Conservation (phyloP, 2,113 vertebrate species). For the Grammomys dolichurus region DNA sequence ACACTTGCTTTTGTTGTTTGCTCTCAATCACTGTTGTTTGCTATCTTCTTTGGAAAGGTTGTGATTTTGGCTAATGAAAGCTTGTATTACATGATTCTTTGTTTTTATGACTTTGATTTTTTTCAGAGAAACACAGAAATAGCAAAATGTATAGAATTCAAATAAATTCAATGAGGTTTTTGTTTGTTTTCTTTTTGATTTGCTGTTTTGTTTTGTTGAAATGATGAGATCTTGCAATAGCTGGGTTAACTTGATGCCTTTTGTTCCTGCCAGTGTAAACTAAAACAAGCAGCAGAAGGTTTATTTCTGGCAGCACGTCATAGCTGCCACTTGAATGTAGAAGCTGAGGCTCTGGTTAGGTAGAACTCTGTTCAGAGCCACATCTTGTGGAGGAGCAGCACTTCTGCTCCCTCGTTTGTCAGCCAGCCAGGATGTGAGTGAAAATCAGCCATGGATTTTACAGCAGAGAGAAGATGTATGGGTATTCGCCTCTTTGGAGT, state of each 20-base stretch:
- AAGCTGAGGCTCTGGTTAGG: slow-evolving; percentile 22
- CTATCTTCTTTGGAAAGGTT: slow-evolving; percentile 72
- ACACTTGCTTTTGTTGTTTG: slow-evolving; percentile 79
- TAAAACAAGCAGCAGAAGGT: slow-evolving; percentile 19
- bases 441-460: background rate
- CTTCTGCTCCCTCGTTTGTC: background rate
- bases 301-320: slow-evolving; percentile 23
- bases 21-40: slow-evolving; percentile 80
- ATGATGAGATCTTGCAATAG: slow-evolving; percentile 49
- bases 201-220: slow-evolving; percentile 71
- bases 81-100: slow-evolving; percentile 76
- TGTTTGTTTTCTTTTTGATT: slow-evolving; percentile 72
- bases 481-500: background rate
- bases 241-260: slow-evolving; percentile 22
- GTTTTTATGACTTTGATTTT: slow-evolving; percentile 68
- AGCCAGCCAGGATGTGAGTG: background rate
- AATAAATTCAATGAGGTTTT: slow-evolving; percentile 42
- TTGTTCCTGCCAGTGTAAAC: slow-evolving; percentile 47
- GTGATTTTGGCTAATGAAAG: slow-evolving; percentile 76
- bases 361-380: slow-evolving; percentile 5
- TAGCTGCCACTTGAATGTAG: background rate
- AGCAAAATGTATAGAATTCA: slow-evolving; percentile 59
- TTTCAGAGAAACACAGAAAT: slow-evolving; percentile 58
- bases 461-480: background rate
- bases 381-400: slow-evolving; percentile 3